phyloP scores from a whole-genome alignment of 2,797 vertebrate species.

The Clarias pachynema region DNA sequence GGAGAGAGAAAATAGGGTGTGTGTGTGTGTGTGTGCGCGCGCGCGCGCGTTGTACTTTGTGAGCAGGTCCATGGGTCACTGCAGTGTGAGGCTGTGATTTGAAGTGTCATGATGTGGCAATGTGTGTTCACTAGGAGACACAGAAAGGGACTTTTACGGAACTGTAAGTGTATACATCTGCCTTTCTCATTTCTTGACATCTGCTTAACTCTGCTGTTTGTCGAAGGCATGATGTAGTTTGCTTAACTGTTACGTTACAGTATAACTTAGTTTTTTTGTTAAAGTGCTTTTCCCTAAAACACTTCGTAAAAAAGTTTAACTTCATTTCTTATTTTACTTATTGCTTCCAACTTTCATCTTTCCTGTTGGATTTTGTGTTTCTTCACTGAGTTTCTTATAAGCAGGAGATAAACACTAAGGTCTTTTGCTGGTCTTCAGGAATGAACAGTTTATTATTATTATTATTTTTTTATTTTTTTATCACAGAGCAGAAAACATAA shows the following conservation, averaged over 20 bases:
- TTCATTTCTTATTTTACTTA: neutral
- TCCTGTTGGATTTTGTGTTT: neutral
- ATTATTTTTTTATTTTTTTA: too few species aligned
- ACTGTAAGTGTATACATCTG: constrained; percentile 47
- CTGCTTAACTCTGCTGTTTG: neutral
- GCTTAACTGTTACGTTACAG: too few species aligned
- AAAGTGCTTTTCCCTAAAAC: neutral
- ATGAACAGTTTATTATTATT: neutral
- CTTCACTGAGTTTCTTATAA: neutral
- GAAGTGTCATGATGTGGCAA: constrained; percentile 71
- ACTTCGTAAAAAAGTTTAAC: too few species aligned
- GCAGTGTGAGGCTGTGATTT: constrained; percentile 42
- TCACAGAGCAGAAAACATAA: neutral
- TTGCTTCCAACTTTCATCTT: neutral
- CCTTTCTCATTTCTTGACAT: neutral
- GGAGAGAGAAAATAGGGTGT: neutral
- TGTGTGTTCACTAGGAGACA: constrained; percentile 66
- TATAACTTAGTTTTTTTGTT: neutral
- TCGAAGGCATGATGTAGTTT: neutral
- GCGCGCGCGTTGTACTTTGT: constrained; percentile 41
- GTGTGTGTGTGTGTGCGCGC: neutral
- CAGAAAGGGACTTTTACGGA: constrained; percentile 32
- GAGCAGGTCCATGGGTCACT: constrained; percentile 58
- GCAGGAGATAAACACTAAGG: neutral
- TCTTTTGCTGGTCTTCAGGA: neutral